Base-by-base conservation (phyloP, 2,888 invertebrate species). In the Drosophila suboccidentalis region DNA sequence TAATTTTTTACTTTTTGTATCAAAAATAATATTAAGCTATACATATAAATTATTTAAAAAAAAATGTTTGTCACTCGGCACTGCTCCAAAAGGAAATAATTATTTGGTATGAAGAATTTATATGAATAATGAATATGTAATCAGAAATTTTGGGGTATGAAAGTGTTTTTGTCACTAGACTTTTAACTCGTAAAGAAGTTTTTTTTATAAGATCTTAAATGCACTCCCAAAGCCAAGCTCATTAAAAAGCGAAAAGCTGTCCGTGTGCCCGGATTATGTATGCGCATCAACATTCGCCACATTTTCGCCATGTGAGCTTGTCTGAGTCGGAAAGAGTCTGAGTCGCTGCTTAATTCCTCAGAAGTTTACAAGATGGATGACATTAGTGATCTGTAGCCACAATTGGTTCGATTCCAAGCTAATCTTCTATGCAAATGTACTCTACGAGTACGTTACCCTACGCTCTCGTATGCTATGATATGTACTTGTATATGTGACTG, bases 281-380 rank as follows among this genome's bases (percentile, higher is more conserved):
- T 8, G 32, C 44, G 46, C 11, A 11, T 32, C 49, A 34, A 29
- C 43, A 29, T 46, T 36, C 44, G 39, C 57, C 73, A 75, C 69
- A 79, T 82, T 77, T 77, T 54, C 61, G 58, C 46, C 75, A 75
- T 81, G 75, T 90, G 87, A 81, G 62, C 68, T 39, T 38, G 46
- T 47, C 34, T 34, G 57, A 49, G 47, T 34, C 8, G 44, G 6
- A 32, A 22, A 9, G 43, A 44, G 8, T 32, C 19, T 4, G 43
- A 44, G 8, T 32, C 19, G 29, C 50, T 26, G 5, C 9, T 39
- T 17, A 58, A 41, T 61, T 78, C 36, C 65, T n/a, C 29, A 29
- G 53, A 61, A 38, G n/a, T 47, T 6, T 5, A n/a, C n/a, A 26
- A 22, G 9, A 4, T 19, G 43, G 49, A 29, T 34, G 65, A 57